Base-by-base conservation (phyloP, 2,888 invertebrate genomes). In the Acleris cristana region DNA sequence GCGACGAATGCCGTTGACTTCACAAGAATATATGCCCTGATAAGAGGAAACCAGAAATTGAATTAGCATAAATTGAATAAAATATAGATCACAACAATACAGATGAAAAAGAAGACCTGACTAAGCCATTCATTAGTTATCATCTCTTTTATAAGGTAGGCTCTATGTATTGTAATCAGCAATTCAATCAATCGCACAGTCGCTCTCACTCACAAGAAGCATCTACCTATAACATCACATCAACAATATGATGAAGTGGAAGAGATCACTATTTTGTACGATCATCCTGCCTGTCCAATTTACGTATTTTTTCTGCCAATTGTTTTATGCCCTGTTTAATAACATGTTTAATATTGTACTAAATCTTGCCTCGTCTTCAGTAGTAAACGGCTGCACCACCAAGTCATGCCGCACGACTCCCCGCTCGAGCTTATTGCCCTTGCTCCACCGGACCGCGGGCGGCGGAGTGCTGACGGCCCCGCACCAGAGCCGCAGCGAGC, bases 21-120 rank as follows among this genome's bases (percentile, higher is more conserved):
- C 93, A 79, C 98, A 98, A 16, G 96, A 94, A 82, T 98, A 98
- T 2, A 95, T 93, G 2, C 98, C 98, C 84, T 96, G 94, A 54
- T 71, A 64, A 72, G 69, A 70, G 49, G 59, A 40, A 2, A 21
- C 12, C 40, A 26, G 16, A 23, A 12, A 26, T 3, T 14, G 7
- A 23, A n/a, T 21, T 16, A 23, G 21, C 44, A 16, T 16, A 16
- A 44, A 34, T 10, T 34, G 2, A 10, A 34, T 10, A 26, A 34
- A 34, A 30, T 30, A 10, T 30, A 30, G 30, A 8, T 30, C 30
- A 30, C 30, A 45, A 5, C 5, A 45, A 16, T 10, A 14, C 44
- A 10, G 7, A 21, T 51, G 21, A 51, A 7, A 51, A 6, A 21
- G 51, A 10, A 51, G 19, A 51, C 40, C 8, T 14, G 19, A 34